Percentiles rank a stretch among this genome's conserved stretches.
Evolutionary conservation across 1,140 invertebrate genomes (phyloP).

Genomic region (Drosophila pallidifrons): DNA sequence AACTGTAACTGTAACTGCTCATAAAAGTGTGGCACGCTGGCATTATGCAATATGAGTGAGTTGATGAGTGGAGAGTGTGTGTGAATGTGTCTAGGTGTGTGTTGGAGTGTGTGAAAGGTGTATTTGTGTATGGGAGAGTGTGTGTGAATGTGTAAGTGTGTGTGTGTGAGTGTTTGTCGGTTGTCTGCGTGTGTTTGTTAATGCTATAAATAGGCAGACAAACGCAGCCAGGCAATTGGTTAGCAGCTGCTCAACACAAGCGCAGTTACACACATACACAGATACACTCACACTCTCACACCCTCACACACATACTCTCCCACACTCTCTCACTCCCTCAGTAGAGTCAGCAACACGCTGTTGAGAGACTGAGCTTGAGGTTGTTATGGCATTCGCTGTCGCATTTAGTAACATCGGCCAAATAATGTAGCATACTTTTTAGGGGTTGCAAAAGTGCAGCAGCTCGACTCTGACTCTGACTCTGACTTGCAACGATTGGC

Average conservation of each 20-base stretch:
- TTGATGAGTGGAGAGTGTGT: too few relatives aligned
- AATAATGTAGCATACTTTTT: conserved; percentile 80
- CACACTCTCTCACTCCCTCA: not conserved
- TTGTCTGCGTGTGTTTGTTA: not conserved
- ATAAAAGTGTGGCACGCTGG: conserved; percentile 19
- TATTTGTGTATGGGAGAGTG: too few relatives aligned
- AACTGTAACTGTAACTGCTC: not conserved
- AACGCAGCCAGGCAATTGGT: conserved; percentile 64
- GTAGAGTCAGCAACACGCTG: not conserved
- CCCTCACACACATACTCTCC: not conserved
- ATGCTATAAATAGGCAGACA: conserved; percentile 44
- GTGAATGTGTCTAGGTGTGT: too few relatives aligned
- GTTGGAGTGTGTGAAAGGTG: too few relatives aligned
- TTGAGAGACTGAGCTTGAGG: conserved; percentile 13
- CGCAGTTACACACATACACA: not conserved
- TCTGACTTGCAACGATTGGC: conserved; percentile 57
- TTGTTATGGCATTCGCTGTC: conserved; percentile 78
- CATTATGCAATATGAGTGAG: conserved; percentile 54
- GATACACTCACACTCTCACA: not conserved
- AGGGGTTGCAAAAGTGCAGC: conserved; percentile 77
- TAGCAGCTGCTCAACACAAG: conserved; percentile 52
- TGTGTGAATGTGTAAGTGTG: too few relatives aligned
- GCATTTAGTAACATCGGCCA: conserved; percentile 54
- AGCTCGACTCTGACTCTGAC: conserved; percentile 7
- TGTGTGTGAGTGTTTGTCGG: conserved; percentile 8